These are phyloP conservation scores for Nebria brevicollis DNA, from an alignment of 2,888 invertebrate genomes.

Conservation along the genomic window DNA sequence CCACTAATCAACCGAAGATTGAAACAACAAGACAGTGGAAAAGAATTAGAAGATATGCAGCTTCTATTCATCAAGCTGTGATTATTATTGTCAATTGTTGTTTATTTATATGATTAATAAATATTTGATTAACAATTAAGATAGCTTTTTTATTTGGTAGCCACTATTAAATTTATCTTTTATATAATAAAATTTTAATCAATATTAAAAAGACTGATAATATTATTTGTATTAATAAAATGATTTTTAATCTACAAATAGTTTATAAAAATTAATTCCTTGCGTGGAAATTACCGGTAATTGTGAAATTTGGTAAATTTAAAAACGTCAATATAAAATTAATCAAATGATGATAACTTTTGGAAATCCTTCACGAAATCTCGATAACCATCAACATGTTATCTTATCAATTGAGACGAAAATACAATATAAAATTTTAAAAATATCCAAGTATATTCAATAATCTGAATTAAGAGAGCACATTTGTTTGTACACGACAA, in stretches of 20 bases:
- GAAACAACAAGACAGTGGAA: not conserved
- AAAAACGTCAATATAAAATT: not conserved
- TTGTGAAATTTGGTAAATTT: too few relatives aligned
- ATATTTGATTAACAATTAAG: not conserved
- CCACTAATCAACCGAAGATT: slow-evolving; percentile 64
- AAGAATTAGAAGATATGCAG: slow-evolving; percentile 8
- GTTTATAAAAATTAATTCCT: too few relatives aligned
- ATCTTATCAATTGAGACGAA: not conserved
- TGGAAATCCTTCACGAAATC: not conserved
- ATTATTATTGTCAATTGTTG: not conserved
- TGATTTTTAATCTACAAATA: too few relatives aligned
- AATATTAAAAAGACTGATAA: too few relatives aligned
- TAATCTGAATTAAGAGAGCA: not conserved
- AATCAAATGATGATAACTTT: not conserved
- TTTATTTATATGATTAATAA: not conserved
- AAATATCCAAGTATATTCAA: not conserved
- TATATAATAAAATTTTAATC: too few relatives aligned
- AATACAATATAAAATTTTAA: not conserved
- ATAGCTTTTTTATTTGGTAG: not conserved
- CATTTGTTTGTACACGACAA: not conserved
- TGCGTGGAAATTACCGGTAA: too few relatives aligned
- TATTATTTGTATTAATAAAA: too few relatives aligned
- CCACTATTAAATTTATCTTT: too few relatives aligned
- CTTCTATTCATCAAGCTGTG: not conserved
- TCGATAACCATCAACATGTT: not conserved